A percentile compares a stretch with the other conserved stretches of the same genome.
These are phyloP conservation scores for Chelidonichthys spinosus DNA, from an alignment of 2,797 vertebrate species.

Conservation along the genomic window DNA sequence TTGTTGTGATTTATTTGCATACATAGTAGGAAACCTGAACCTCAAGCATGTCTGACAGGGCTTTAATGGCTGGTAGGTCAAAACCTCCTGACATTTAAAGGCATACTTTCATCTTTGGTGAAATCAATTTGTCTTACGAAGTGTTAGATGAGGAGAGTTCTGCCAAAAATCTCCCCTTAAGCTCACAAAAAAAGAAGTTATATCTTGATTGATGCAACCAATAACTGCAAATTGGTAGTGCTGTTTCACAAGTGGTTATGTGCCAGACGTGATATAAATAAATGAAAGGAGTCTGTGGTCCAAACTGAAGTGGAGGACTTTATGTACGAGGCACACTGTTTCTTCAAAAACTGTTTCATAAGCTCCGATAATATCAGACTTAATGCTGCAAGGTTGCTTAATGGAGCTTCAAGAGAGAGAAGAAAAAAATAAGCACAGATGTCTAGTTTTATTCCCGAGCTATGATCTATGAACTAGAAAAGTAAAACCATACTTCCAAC, in stretches of 20 bases:
- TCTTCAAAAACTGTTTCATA: constrained; percentile 16
- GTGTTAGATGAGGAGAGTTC: neutral
- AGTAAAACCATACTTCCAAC: constrained; percentile 29
- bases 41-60: constrained; percentile 3
- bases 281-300: neutral
- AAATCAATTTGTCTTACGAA: neutral
- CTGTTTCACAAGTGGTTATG: neutral
- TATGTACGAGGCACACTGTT: neutral
- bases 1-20: constrained; percentile 46
- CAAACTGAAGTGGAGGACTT: neutral
- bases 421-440: constrained; percentile 6
- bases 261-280: neutral
- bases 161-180: neutral
- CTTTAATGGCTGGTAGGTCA: neutral
- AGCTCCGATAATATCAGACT: neutral
- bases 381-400: constrained; percentile 6
- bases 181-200: neutral
- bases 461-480: constrained; percentile 13
- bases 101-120: neutral
- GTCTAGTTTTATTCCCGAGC: constrained; percentile 23
- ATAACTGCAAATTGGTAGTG: neutral
- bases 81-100: neutral
- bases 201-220: neutral
- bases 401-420: constrained; percentile 10
- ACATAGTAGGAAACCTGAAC: constrained; percentile 30